These are phyloP conservation scores for Actinemys pallida DNA, from an alignment of 2,113 vertebrate genomes.

Conservation along the genomic window DNA sequence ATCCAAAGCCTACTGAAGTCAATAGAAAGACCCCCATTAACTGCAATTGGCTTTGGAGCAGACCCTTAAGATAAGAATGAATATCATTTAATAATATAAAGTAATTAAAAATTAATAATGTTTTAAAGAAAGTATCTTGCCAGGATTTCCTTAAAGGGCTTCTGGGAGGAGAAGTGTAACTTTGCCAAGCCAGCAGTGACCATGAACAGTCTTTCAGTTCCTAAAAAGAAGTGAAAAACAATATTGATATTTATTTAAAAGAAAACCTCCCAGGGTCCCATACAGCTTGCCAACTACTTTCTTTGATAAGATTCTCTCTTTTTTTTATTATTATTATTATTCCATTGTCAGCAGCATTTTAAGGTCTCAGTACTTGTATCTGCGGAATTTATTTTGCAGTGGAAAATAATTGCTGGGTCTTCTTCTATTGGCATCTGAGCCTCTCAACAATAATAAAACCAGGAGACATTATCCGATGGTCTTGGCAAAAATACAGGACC, in stretches of 20 bases:
- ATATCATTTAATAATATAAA: no score
- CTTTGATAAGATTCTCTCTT: neutral
- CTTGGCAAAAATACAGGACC: neutral
- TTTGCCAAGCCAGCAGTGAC: no score
- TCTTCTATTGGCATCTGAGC: neutral
- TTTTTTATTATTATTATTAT: neutral
- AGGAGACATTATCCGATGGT: neutral
- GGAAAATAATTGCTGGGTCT: neutral
- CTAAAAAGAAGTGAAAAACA: neutral
- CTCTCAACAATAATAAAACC: neutral
- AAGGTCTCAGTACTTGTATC: neutral
- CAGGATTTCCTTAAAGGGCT: no score
- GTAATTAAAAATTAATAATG: no score
- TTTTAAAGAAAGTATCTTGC: no score
- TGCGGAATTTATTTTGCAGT: neutral
- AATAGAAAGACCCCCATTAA: neutral
- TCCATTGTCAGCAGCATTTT: neutral
- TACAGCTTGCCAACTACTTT: neutral
- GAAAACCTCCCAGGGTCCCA: neutral
- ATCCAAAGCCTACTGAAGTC: neutral
- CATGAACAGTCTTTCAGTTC: neutral
- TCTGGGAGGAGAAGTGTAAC: no score
- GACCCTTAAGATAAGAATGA: neutral
- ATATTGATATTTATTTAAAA: no score
- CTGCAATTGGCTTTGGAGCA: neutral